A percentile compares a stretch with the other conserved stretches of the same genome.
Evolutionary conservation across 1,140 invertebrate genomes (phyloP).

Genomic region (Drosophila yakuba): DNA sequence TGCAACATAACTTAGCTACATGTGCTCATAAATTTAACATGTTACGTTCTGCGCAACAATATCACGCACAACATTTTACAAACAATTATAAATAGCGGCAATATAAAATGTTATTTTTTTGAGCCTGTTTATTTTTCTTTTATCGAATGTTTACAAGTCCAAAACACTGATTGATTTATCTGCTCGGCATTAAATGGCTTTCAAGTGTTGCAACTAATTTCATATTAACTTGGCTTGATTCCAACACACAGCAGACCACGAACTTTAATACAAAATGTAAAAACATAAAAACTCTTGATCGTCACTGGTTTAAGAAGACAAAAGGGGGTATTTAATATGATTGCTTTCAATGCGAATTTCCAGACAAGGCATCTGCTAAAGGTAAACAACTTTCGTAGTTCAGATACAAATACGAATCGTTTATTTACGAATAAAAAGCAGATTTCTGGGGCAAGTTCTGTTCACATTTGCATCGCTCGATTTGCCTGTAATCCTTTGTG

Average conservation of each 20-base stretch:
- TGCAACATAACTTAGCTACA: no score
- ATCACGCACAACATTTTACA: neutral
- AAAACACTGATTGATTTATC: slow-evolving; percentile 11
- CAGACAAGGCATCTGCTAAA: slow-evolving; percentile 4
- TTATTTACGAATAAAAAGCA: neutral
- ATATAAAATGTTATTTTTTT: neutral
- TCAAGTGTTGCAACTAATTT: neutral
- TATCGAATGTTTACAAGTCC: neutral
- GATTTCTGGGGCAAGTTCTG: slow-evolving; percentile 11
- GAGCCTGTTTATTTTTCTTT: neutral
- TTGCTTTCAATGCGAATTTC: slow-evolving; percentile 4
- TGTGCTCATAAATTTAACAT: no score
- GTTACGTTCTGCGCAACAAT: no score
- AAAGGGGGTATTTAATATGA: neutral
- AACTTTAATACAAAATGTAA: neutral
- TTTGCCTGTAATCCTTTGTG: slow-evolving; percentile 3
- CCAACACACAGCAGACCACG: neutral
- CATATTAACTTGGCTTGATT: neutral
- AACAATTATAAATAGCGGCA: neutral
- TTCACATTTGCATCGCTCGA: slow-evolving; percentile 10
- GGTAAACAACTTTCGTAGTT: slow-evolving; percentile 25
- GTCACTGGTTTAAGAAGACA: neutral
- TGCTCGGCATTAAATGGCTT: neutral
- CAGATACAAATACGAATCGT: slow-evolving; percentile 5
- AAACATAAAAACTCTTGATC: neutral